phyloP scores from a whole-genome alignment of 92 coral and sea anemone genomes.

The Isaurus tuberculatus region DNA sequence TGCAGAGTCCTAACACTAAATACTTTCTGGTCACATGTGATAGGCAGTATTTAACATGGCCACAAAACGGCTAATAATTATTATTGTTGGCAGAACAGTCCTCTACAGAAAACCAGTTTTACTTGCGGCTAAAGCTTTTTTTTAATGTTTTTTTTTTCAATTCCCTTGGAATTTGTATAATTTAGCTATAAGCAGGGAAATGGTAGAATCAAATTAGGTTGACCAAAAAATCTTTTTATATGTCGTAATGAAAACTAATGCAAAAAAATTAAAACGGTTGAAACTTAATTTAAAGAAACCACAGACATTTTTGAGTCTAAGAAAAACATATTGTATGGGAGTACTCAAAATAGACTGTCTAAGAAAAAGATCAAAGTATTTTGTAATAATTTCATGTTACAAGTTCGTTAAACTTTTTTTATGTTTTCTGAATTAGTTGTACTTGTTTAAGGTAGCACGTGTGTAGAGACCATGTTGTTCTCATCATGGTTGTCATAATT shows the following conservation, averaged over 20 bases:
- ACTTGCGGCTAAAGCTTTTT: neutral
- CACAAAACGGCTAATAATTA: neutral
- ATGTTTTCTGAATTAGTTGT: neutral
- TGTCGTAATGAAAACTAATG: neutral
- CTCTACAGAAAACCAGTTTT: neutral
- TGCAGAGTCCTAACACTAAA: neutral
- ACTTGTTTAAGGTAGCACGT: neutral
- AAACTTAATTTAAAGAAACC: too few species aligned
- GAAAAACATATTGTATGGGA: neutral
- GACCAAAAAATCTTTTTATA: neutral
- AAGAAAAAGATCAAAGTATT: neutral
- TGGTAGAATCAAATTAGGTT: neutral
- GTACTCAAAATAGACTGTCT: neutral
- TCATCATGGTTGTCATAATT: neutral
- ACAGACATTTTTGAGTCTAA: neutral
- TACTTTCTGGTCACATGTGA: neutral
- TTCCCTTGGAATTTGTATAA: neutral
- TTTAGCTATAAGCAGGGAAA: neutral
- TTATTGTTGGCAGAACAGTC: neutral
- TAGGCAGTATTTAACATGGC: constrained; percentile 5
- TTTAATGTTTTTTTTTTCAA: neutral
- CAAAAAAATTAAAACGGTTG: too few species aligned
- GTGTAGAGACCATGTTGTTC: too few species aligned
- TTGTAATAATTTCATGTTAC: neutral
- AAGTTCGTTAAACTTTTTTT: neutral